These are phyloP conservation scores for Stylophora pistillata DNA, from an alignment of 64 coral and sea anemone species.

Conservation along the genomic window DNA sequence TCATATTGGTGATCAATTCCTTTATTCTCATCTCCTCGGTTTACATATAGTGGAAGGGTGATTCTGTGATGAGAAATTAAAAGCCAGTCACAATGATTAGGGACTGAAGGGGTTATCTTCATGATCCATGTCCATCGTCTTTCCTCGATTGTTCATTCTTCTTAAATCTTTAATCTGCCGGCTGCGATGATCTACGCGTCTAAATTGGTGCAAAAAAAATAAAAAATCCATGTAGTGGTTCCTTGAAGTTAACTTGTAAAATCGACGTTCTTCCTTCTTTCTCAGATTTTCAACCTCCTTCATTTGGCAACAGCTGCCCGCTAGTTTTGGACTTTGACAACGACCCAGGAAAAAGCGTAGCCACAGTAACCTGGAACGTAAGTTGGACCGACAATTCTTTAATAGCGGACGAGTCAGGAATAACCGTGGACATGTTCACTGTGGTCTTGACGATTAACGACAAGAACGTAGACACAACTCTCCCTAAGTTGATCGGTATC, in stretches of 20 bases:
- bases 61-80: too few species aligned
- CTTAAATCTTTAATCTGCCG: too few species aligned
- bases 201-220: too few species aligned
- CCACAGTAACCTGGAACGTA: constrained; percentile 24
- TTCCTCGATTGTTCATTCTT: too few species aligned
- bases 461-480: not conserved
- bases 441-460: constrained; percentile 29
- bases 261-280: not conserved
- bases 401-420: not conserved
- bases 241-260: not conserved
- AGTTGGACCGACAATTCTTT: constrained; percentile 49
- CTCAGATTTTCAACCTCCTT: constrained; percentile 26
- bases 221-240: too few species aligned
- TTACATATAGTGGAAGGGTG: too few species aligned
- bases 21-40: too few species aligned
- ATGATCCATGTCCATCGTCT: too few species aligned
- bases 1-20: too few species aligned
- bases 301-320: not conserved
- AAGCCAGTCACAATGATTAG: too few species aligned
- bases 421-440: constrained; percentile 21
- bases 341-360: constrained; percentile 29
- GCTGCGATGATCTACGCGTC: too few species aligned
- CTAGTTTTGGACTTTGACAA: not conserved
- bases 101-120: too few species aligned
- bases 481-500: constrained; percentile 35